Evolutionary conservation across 2,113 vertebrate species (phyloP).

Genomic region (human): GRCh38 chr12:126576001-126576500

Average conservation of each 20-base stretch:
- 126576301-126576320: conserved; percentile 38
- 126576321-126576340: background rate
- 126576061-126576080: accelerated
- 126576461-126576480: accelerated
- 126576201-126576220: conserved; percentile 45
- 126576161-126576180: background rate
- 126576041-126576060: background rate
- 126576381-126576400: background rate
- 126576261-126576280: conserved; percentile 60
- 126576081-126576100: accelerated
- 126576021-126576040: accelerated
- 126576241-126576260: background rate
- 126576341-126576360: background rate
- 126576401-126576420: background rate
- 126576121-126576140: background rate
- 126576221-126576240: conserved; percentile 51
- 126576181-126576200: background rate
- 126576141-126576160: background rate
- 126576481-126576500: background rate
- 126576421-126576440: background rate
- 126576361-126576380: background rate
- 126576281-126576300: background rate
- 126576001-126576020: background rate
- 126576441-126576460: background rate
- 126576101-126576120: background rate